phyloP scores from a whole-genome alignment of 2,113 vertebrate species.

The Ochotona curzoniae region DNA sequence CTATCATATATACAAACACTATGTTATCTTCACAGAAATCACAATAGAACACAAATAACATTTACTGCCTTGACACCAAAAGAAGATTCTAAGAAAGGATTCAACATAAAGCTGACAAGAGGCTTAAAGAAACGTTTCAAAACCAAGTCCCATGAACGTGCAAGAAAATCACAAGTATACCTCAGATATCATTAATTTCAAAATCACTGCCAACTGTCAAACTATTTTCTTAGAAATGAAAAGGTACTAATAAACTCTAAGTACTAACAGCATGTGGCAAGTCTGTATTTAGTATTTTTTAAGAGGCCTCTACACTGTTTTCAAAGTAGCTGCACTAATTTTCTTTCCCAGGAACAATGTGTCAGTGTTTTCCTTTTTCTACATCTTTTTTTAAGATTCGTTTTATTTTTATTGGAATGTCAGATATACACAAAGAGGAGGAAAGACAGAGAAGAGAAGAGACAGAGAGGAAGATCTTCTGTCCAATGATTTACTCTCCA shows the following conservation, averaged over 20 bases:
- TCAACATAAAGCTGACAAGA: not conserved
- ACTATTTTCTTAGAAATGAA: constrained; percentile 66
- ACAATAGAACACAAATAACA: constrained; percentile 7
- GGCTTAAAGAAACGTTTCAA: constrained; percentile 36
- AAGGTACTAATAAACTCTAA: constrained; percentile 36
- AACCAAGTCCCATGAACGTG: not conserved
- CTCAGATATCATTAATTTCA: constrained; percentile 17
- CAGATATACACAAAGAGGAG: too few species aligned
- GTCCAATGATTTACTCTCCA: too few species aligned
- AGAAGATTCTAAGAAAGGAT: not conserved
- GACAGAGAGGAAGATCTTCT: too few species aligned
- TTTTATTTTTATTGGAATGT: too few species aligned
- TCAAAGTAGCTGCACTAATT: too few species aligned
- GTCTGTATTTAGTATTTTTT: too few species aligned
- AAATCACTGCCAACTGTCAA: constrained; percentile 37
- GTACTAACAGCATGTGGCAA: not conserved
- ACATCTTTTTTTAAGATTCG: too few species aligned
- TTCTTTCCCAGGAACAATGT: too few species aligned
- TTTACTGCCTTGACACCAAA: not conserved
- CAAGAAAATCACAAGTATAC: not conserved
- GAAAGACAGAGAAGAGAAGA: too few species aligned
- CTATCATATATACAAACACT: not conserved
- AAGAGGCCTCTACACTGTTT: too few species aligned
- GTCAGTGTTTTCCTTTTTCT: too few species aligned
- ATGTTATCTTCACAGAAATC: constrained; percentile 2